These are phyloP conservation scores for Zaprionus gabonicus DNA, from an alignment of 1,140 invertebrate genomes.

Conservation along the genomic window DNA sequence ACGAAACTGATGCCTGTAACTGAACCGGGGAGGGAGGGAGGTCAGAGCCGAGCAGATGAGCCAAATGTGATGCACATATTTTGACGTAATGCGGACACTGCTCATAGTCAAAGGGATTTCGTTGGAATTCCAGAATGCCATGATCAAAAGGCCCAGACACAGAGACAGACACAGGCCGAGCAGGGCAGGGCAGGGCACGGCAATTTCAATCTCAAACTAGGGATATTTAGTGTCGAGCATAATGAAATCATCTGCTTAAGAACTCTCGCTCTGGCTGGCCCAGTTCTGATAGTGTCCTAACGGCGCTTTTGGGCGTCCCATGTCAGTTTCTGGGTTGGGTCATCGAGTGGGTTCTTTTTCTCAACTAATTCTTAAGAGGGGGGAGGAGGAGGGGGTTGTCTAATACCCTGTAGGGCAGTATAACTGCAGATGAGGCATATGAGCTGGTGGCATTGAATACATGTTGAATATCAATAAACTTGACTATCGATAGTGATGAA, in stretches of 20 bases:
- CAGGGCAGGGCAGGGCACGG: background rate
- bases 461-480: no score
- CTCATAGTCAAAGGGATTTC: constrained; percentile 15
- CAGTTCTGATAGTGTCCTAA: constrained; percentile 41
- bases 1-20: background rate
- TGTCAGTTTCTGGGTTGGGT: constrained; percentile 17
- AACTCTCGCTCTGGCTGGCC: constrained; percentile 17
- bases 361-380: background rate
- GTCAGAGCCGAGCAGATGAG: background rate
- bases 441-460: background rate
- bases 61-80: constrained; percentile 19
- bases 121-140: constrained; percentile 4
- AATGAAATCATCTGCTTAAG: constrained; percentile 34
- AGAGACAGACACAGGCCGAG: background rate
- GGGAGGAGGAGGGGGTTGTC: background rate
- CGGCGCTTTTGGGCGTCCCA: constrained; percentile 30
- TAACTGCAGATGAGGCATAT: background rate
- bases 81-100: constrained; percentile 14
- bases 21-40: background rate
- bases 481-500: no score
- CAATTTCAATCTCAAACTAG: constrained; percentile 1
- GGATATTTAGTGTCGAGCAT: constrained; percentile 27
- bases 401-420: background rate
- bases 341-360: background rate
- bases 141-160: constrained; percentile 20